Evolutionary conservation across 2,888 invertebrate genomes (phyloP), one percentile per base, ranked within the genome.

Genomic region (Rotaria macrura): DNA sequence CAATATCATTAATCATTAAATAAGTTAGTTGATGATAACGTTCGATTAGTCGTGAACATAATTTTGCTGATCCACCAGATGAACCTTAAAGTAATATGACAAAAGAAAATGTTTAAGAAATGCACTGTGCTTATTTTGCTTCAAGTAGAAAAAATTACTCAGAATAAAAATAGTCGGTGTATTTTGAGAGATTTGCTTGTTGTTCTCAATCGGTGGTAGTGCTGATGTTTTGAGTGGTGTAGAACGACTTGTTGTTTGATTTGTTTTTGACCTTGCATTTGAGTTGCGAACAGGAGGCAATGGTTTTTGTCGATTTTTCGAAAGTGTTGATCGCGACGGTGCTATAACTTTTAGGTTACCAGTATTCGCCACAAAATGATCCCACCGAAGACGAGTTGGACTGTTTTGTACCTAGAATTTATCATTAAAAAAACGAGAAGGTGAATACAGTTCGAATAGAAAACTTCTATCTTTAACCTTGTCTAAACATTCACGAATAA

Each of bases 401-500:
- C 10, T 40, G 20, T 79, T 79, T 43, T 79, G 43, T n/a, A 79
- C 79, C 79, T 79, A 79, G 12, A 74, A 38, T 38, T 25, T 43
- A 43, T 25, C 3, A n/a, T n/a, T 25, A 43, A 74, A 4, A 40
- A 74, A n/a, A n/a, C n/a, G n/a, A n/a, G n/a, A n/a, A n/a, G n/a
- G n/a, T n/a, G n/a, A n/a, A n/a, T n/a, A n/a, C 25, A 49, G 49
- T 1, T 17, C 14, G 49, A 49, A 49, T 12, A 49, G 49, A 17
- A 49, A 49, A 49, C 12, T 49, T 9, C 14, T 17, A 74, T 3
- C 38, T 12, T 12, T 7, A 43, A 79, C 79, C 79, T 79, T 79
- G n/a, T 79, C 43, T 43, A 79, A 43, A 79, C 79, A 79, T 43
- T 79, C 79, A 43, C 43, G 40, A 79, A 79, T 79, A 79, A 79